These are phyloP conservation scores for Atta texana DNA, from an alignment of 1,140 invertebrate species.

Conservation along the genomic window DNA sequence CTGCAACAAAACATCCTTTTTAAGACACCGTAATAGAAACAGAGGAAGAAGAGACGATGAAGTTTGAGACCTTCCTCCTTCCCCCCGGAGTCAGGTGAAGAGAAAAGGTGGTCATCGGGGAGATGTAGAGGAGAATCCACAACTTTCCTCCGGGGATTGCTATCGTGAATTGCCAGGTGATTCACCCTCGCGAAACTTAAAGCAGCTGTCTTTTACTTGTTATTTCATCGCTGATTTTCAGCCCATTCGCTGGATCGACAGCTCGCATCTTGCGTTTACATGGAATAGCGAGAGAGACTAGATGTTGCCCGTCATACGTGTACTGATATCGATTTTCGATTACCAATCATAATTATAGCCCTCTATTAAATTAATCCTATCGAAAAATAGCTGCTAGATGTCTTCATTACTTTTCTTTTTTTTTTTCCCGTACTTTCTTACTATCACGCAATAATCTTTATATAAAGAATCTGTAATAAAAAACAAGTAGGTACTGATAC, in stretches of 20 bases:
- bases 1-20: constrained; percentile 15
- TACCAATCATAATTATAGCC: constrained; percentile 1
- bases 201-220: constrained; percentile 76
- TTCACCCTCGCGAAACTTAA: constrained; percentile 68
- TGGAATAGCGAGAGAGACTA: constrained; percentile 32
- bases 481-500: not conserved
- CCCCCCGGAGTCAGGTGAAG: constrained; percentile 7
- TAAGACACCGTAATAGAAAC: not conserved
- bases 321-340: constrained; percentile 47
- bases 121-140: constrained; percentile 8
- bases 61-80: not conserved
- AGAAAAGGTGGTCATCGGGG: constrained; percentile 4
- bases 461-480: not conserved
- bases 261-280: constrained; percentile 49
- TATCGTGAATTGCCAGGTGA: constrained; percentile 54
- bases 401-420: not conserved
- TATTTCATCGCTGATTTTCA: constrained; percentile 69
- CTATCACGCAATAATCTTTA: not conserved
- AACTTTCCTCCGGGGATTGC: constrained; percentile 59
- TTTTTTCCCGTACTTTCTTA: not conserved
- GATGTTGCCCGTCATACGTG: constrained; percentile 32
- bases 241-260: not conserved
- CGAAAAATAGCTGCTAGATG: not conserved
- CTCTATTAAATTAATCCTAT: constrained; percentile 22
- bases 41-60: constrained; percentile 16